A percentile compares a stretch with the other conserved stretches of the same genome.
Evolutionary conservation across 92 coral and sea anemone species (phyloP).

Genomic region (Diadumene lineata): DNA sequence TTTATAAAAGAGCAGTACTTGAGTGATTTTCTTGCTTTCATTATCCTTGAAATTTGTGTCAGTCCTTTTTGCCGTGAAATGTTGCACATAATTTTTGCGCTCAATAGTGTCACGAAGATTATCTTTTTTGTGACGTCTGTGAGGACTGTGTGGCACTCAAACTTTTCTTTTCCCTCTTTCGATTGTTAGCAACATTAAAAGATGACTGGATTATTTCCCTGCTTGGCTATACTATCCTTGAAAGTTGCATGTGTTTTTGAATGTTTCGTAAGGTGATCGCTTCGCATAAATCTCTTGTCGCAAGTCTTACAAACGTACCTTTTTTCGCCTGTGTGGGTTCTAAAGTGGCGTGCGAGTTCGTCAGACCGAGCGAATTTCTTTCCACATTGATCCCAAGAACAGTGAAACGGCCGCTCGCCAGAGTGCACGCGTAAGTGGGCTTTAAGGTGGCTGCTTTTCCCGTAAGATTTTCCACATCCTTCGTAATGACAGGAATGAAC

Average conservation of each 20-base stretch:
- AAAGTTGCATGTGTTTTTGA: constrained; percentile 72
- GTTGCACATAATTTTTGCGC: too few relatives aligned
- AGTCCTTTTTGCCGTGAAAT: too few relatives aligned
- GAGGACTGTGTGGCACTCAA: too few relatives aligned
- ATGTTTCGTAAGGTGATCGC: constrained; percentile 91
- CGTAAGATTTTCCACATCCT: constrained; percentile 81
- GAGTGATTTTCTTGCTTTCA: too few relatives aligned
- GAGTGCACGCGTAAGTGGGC: constrained; percentile 92
- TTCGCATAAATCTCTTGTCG: constrained; percentile 86
- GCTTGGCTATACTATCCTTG: constrained; percentile 63
- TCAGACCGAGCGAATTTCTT: constrained; percentile 94
- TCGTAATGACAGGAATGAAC: constrained; percentile 71
- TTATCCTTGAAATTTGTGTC: too few relatives aligned
- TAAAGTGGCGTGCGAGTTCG: constrained; percentile 88
- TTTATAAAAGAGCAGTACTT: too few relatives aligned
- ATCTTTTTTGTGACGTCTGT: too few relatives aligned
- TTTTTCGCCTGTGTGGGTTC: constrained; percentile 94
- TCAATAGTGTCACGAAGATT: too few relatives aligned
- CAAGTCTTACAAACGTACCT: constrained; percentile 79
- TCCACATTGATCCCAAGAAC: constrained; percentile 84
- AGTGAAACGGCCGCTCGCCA: constrained; percentile 86
- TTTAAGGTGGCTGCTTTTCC: constrained; percentile 89
- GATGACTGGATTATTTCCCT: constrained; percentile 73
- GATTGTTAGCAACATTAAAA: constrained; percentile 33
- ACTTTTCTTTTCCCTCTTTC: too few relatives aligned